phyloP scores from a whole-genome alignment of 1,140 invertebrate genomes.

The Scaptomyza montana region DNA sequence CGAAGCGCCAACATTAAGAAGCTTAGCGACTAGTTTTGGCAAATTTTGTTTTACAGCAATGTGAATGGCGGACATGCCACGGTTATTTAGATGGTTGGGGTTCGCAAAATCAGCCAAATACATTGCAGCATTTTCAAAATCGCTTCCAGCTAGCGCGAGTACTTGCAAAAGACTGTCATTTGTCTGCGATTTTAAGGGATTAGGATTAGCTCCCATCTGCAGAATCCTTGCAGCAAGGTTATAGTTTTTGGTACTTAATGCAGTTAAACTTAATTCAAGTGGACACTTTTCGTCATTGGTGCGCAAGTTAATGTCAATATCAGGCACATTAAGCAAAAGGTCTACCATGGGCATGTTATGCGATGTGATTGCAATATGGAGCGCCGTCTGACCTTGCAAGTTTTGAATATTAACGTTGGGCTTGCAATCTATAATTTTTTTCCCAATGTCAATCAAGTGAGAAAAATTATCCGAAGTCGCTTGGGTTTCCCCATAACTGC shows the following conservation, averaged over 20 bases:
- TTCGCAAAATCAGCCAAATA: constrained; percentile 89
- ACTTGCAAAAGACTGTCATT: constrained; percentile 91
- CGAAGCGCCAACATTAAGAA: constrained; percentile 88
- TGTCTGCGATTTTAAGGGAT: constrained; percentile 87
- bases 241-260: constrained; percentile 25
- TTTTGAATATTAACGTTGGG: constrained; percentile 93
- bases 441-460: constrained; percentile 86
- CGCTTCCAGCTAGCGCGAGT: constrained; percentile 85
- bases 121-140: constrained; percentile 88
- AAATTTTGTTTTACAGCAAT: constrained; percentile 90
- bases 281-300: constrained; percentile 87
- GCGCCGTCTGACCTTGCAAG: constrained; percentile 89
- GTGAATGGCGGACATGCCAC: constrained; percentile 90
- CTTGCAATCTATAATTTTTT: constrained; percentile 88
- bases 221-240: constrained; percentile 88
- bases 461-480: constrained; percentile 84
- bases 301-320: constrained; percentile 89
- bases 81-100: constrained; percentile 89
- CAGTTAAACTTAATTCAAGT: constrained; percentile 62
- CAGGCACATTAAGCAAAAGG: constrained; percentile 87
- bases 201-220: constrained; percentile 88
- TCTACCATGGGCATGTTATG: constrained; percentile 90
- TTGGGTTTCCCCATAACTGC: constrained; percentile 84
- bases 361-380: constrained; percentile 92
- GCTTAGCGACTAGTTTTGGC: constrained; percentile 86